These are phyloP conservation scores for Halocaridina rubra DNA, from an alignment of 2,888 invertebrate genomes.

Conservation along the genomic window DNA sequence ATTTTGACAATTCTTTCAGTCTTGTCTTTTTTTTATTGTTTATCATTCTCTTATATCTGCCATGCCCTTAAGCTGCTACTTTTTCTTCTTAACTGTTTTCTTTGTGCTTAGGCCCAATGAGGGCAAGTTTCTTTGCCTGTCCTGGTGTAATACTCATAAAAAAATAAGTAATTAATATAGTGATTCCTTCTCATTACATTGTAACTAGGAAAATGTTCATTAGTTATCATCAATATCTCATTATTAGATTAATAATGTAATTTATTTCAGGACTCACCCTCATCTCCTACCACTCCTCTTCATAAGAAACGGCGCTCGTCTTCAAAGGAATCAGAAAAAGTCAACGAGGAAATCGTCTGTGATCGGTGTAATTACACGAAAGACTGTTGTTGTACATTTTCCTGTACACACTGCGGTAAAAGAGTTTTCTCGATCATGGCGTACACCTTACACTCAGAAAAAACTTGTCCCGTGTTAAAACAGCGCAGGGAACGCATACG, in stretches of 20 bases:
- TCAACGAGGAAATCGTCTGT: conserved; percentile 53
- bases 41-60: too few species aligned
- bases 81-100: too few species aligned
- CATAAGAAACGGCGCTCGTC: conserved; percentile 11
- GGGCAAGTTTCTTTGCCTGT: too few species aligned
- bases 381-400: conserved; percentile 63
- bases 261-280: not conserved
- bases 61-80: too few species aligned
- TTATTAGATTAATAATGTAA: too few species aligned
- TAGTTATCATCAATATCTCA: not conserved
- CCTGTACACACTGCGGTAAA: conserved; percentile 58
- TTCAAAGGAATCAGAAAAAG: conserved; percentile 14
- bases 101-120: too few species aligned
- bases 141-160: too few species aligned
- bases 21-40: too few species aligned
- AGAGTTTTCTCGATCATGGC: conserved; percentile 62
- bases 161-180: too few species aligned
- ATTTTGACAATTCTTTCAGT: too few species aligned
- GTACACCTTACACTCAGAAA: conserved; percentile 44
- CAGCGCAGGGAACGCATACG: conserved; percentile 54
- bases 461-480: conserved; percentile 46
- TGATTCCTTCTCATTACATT: too few species aligned
- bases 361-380: conserved; percentile 60
- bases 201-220: not conserved
- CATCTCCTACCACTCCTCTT: not conserved